Evolutionary conservation across 2,113 vertebrate species (phyloP).

Genomic region (Calidris pugnax): DNA sequence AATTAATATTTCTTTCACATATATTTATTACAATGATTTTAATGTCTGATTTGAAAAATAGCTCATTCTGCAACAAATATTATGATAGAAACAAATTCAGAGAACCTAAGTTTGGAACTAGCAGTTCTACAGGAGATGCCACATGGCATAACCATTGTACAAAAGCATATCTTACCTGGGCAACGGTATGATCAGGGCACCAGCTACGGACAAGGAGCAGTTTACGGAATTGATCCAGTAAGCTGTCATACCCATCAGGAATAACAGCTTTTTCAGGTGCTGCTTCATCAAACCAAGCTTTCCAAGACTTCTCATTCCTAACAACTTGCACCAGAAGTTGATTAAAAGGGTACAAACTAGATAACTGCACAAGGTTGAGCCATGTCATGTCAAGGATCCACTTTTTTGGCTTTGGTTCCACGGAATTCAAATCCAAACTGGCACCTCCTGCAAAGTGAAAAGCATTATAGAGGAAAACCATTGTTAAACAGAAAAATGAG

Average conservation of each 20-base stretch:
- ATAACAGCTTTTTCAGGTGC: constrained; percentile 76
- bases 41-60: background rate
- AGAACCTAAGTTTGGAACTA: background rate
- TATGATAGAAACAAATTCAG: background rate
- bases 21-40: background rate
- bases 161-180: constrained; percentile 70
- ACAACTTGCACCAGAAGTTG: constrained; percentile 77
- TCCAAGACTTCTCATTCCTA: constrained; percentile 81
- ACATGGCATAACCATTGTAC: background rate
- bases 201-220: constrained; percentile 85
- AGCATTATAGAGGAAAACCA: background rate
- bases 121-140: background rate
- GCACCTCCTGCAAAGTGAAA: constrained; percentile 77
- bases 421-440: constrained; percentile 82
- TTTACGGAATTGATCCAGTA: constrained; percentile 80
- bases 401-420: constrained; percentile 80
- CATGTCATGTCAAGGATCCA: constrained; percentile 87
- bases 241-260: constrained; percentile 79
- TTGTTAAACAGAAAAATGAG: background rate
- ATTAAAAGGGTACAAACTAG: constrained; percentile 74
- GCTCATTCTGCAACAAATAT: background rate
- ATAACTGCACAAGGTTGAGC: constrained; percentile 86
- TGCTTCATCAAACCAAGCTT: constrained; percentile 81
- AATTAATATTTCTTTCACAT: background rate
- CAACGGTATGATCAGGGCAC: constrained; percentile 82